A percentile compares a stretch with the other conserved stretches of the same genome.
Evolutionary conservation across 2,888 invertebrate genomes (phyloP).

Genomic region (Dryomyza anilis): DNA sequence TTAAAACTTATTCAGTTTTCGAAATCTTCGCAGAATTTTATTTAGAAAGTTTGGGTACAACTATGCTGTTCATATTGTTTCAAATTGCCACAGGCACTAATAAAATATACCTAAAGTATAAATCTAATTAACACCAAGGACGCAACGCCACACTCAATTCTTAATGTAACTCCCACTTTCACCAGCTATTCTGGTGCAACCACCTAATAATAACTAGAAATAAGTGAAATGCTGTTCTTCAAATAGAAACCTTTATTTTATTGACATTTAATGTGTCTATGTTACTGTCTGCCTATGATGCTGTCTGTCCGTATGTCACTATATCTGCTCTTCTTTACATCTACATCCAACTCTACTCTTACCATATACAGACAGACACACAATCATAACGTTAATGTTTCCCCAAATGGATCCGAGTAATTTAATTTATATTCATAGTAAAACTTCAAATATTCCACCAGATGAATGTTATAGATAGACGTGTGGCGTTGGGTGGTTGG

Average conservation of each 20-base stretch:
- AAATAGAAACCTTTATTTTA: no score
- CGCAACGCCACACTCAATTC: no score
- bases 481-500: not conserved
- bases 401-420: not conserved
- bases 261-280: not conserved
- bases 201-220: no score
- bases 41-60: no score
- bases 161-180: not conserved
- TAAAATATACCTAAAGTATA: no score
- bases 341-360: not conserved
- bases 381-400: slow-evolving; percentile 3
- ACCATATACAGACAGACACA: not conserved
- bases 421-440: slow-evolving; percentile 17
- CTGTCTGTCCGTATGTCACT: not conserved
- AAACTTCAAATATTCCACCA: slow-evolving; percentile 1
- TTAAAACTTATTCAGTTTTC: no score
- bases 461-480: not conserved
- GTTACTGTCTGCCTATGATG: not conserved
- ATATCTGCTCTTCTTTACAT: not conserved
- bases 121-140: no score
- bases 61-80: no score
- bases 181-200: not conserved
- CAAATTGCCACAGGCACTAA: no score
- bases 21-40: no score
- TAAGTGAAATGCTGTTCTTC: no score